Percentiles rank a stretch among this genome's conserved stretches.
phyloP scores from a whole-genome alignment of 2,888 invertebrate genomes.

The Aphelenchoides bicaudatus region DNA sequence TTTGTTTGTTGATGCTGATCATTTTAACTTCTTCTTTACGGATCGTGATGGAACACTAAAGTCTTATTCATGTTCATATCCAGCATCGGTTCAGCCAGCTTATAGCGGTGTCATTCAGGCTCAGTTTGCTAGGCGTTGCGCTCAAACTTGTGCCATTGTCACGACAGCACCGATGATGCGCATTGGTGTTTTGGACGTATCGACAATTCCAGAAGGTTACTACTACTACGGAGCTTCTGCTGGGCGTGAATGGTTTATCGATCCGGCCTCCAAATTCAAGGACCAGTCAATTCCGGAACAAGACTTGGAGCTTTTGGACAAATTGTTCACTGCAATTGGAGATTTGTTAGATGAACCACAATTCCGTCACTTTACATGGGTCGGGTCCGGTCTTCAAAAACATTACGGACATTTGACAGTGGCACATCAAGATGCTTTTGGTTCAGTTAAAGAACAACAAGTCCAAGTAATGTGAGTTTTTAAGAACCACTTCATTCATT shows the following conservation, averaged over 20 bases:
- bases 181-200: conserved; percentile 52
- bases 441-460: conserved; percentile 26
- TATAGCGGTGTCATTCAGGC: conserved; percentile 61
- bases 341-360: conserved; percentile 49
- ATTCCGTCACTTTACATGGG: conserved; percentile 54
- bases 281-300: conserved; percentile 51
- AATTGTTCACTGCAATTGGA: conserved; percentile 44
- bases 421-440: conserved; percentile 40
- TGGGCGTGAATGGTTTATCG: conserved; percentile 60
- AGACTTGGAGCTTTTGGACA: conserved; percentile 49
- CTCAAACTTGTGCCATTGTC: conserved; percentile 58
- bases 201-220: conserved; percentile 56
- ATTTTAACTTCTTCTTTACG: conserved; percentile 60
- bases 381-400: conserved; percentile 59
- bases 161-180: conserved; percentile 60
- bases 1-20: conserved; percentile 51
- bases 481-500: conserved; percentile 5
- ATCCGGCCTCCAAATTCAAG: conserved; percentile 58
- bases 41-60: conserved; percentile 60
- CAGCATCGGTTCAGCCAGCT: conserved; percentile 59
- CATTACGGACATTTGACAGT: conserved; percentile 59
- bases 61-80: conserved; percentile 58
- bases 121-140: conserved; percentile 49
- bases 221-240: conserved; percentile 60
- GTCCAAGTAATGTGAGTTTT: conserved; percentile 17